Evolutionary conservation across 92 coral and sea anemone species (phyloP).

Genomic region (Phenganax stokvisi): DNA sequence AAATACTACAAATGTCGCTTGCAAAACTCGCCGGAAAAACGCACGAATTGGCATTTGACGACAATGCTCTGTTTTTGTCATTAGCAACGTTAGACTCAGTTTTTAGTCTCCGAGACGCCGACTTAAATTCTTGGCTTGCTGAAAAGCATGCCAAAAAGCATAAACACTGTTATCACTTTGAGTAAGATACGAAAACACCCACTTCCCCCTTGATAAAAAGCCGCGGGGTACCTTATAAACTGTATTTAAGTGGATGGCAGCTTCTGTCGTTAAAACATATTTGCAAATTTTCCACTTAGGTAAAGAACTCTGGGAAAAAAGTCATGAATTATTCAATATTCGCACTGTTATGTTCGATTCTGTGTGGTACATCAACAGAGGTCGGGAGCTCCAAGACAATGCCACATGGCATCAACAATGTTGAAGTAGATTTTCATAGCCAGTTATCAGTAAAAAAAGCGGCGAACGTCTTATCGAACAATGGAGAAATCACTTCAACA

Average conservation of each 20-base stretch:
- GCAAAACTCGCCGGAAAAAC: slow-evolving; percentile 1
- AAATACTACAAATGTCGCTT: slow-evolving; percentile 12
- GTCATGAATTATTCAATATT: slow-evolving; percentile 18
- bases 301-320: background rate
- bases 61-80: slow-evolving; percentile 35
- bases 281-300: background rate
- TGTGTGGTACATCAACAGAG: background rate
- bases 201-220: slow-evolving; percentile 18
- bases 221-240: slow-evolving; percentile 39
- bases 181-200: slow-evolving; percentile 33
- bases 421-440: slow-evolving; percentile 7
- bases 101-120: slow-evolving; percentile 20
- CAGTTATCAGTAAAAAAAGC: background rate
- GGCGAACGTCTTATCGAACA: background rate
- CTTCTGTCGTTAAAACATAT: background rate
- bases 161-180: slow-evolving; percentile 38
- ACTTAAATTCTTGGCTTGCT: slow-evolving; percentile 29
- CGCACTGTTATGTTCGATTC: background rate
- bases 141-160: slow-evolving; percentile 38
- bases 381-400: background rate
- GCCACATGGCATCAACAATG: slow-evolving; percentile 11
- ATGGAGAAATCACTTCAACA: background rate
- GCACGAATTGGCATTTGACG: background rate
- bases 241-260: slow-evolving; percentile 16
- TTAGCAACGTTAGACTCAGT: slow-evolving; percentile 23